Conservation (phyloP, 2,797 vertebrate genomes). For the Oryzias sinensis region DNA sequence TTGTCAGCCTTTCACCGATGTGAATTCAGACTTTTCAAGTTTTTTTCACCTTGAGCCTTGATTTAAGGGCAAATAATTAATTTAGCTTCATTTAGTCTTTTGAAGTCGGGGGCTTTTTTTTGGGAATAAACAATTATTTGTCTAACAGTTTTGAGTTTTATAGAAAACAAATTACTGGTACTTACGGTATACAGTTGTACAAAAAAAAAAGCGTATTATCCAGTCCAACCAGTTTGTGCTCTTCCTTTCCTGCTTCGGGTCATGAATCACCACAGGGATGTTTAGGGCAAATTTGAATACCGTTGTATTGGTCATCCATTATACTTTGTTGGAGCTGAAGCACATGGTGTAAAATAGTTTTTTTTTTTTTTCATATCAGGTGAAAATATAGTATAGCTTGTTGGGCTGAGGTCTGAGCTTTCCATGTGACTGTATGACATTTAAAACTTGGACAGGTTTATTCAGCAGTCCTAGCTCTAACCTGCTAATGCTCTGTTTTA, state of each 20-base stretch:
- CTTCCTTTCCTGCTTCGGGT: slow-evolving; percentile 43
- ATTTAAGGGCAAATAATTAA: too few relatives aligned
- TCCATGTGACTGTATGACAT: neutral
- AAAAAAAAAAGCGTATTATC: slow-evolving; percentile 35
- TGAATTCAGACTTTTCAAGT: too few relatives aligned
- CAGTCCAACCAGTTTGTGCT: slow-evolving; percentile 64
- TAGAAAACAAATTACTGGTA: neutral
- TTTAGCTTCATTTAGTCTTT: too few relatives aligned
- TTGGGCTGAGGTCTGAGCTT: neutral
- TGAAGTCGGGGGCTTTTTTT: too few relatives aligned
- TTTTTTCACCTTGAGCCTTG: too few relatives aligned
- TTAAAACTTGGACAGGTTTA: neutral
- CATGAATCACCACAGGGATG: slow-evolving; percentile 27
- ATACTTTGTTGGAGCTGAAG: too few relatives aligned
- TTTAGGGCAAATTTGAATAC: slow-evolving; percentile 4
- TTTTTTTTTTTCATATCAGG: too few relatives aligned
- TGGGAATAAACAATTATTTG: too few relatives aligned
- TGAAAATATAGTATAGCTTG: too few relatives aligned
- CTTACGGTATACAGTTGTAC: neutral
- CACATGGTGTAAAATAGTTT: too few relatives aligned
- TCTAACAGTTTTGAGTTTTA: too few relatives aligned
- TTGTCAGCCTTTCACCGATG: too few relatives aligned
- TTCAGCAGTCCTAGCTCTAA: neutral
- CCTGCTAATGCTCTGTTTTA: neutral
- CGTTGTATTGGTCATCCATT: neutral